Conservation (phyloP, 2,797 vertebrate species). For the Danio kyathit region DNA sequence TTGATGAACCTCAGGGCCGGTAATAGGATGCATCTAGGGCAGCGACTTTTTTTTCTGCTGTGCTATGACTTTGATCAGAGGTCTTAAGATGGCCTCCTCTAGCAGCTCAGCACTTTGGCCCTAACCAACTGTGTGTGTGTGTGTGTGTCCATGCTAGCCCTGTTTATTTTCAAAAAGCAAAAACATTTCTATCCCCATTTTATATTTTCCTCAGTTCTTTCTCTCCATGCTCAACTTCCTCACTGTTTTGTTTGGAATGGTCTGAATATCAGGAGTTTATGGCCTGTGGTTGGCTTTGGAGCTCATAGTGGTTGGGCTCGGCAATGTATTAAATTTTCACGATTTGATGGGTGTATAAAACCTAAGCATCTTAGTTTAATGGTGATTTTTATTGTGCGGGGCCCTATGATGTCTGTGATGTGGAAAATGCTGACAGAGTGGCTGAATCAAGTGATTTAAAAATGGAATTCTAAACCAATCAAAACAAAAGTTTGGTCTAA, state of each 20-base stretch:
- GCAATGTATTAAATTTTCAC: background rate
- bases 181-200: background rate
- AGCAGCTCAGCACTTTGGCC: constrained; percentile 48
- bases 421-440: background rate
- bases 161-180: constrained; percentile 40
- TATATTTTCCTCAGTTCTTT: constrained; percentile 21
- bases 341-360: background rate
- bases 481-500: too few relatives aligned
- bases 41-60: constrained; percentile 64
- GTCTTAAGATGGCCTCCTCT: constrained; percentile 53
- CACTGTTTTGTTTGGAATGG: background rate
- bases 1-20: constrained; percentile 79
- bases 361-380: background rate
- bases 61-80: constrained; percentile 60
- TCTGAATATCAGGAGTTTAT: constrained; percentile 1
- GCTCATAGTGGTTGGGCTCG: constrained; percentile 50
- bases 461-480: too few relatives aligned
- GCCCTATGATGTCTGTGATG: too few relatives aligned
- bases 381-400: background rate
- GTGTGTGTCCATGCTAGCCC: too few relatives aligned
- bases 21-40: constrained; percentile 82
- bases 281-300: constrained; percentile 47
- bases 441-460: too few relatives aligned
- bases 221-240: background rate
- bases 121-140: constrained; percentile 53